These are phyloP conservation scores for Enteromius treurensis DNA, from an alignment of 2,797 vertebrate genomes.

Conservation along the genomic window DNA sequence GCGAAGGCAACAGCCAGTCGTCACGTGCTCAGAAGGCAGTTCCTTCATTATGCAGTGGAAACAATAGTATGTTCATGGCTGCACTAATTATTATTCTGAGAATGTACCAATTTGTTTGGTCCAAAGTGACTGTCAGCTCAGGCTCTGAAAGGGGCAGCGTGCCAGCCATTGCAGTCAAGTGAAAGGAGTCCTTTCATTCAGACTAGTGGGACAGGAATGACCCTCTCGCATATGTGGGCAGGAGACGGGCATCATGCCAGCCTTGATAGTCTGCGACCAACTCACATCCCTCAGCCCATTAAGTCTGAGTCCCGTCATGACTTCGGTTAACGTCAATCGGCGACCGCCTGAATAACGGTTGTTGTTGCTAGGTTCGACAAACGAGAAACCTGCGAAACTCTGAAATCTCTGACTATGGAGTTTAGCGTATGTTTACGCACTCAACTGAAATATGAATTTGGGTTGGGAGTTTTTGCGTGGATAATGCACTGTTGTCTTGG, in stretches of 20 bases:
- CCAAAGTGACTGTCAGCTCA: conserved; percentile 93
- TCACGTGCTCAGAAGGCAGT: conserved; percentile 86
- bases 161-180: conserved; percentile 82
- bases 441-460: not conserved
- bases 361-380: conserved; percentile 66
- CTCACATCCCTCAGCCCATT: conserved; percentile 70
- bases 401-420: conserved; percentile 1
- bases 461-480: not conserved
- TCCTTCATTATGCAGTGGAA: conserved; percentile 85
- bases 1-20: conserved; percentile 71
- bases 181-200: conserved; percentile 87
- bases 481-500: not conserved
- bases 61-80: conserved; percentile 96
- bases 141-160: conserved; percentile 87
- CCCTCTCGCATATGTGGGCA: conserved; percentile 77
- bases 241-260: conserved; percentile 76
- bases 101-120: conserved; percentile 99
- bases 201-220: conserved; percentile 81
- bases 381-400: not conserved
- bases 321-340: conserved; percentile 76
- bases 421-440: not conserved
- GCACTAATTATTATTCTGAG: conserved; percentile 99
- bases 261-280: conserved; percentile 72
- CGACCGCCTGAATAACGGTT: conserved; percentile 77
- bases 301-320: conserved; percentile 71